Evolutionary conservation across 2,888 invertebrate genomes (phyloP), one percentile per base, ranked within the genome.

Genomic region (Rhagophthalmus giganteus): DNA sequence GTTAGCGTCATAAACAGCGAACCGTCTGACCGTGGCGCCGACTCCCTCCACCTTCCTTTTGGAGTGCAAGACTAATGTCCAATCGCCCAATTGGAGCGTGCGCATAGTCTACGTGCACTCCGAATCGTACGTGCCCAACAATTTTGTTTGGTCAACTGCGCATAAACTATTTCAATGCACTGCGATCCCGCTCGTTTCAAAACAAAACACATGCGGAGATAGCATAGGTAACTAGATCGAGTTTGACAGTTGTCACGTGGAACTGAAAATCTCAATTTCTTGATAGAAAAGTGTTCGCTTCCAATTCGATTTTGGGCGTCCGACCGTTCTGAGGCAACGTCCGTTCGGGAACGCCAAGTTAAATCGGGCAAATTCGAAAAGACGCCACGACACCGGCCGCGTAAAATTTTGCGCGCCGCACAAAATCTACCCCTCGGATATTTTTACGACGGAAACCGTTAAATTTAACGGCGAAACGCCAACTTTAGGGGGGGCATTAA

Each of bases 131-230:
- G 40, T 52, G 45, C 55, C 37, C 35, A 63, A n/a, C n/a, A 57
- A n/a, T 60, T 38, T 61, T 45, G 48, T 52, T 60, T 74, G 73
- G 71, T 47, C 72, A 60, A 71, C 68, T 68, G 69, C 62, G 68
- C 69, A 70, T 71, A 73, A 74, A 72, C 72, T 71, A 74, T 74
- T 75, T 73, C 72, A 74, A 74, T 74, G 74, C 74, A 72, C 68
- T 68, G 72, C 69, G 70, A 73, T 73, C 71, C 72, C 73, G 73
- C 72, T 73, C 72, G 73, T 73, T 74, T 74, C 74, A 74, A 75
- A 75, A 75, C 74, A 75, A 75, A 75, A 74, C 75, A 74, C 73
- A 74, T 74, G 74, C 73, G 70, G 71, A 72, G 71, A 72, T 72
- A 68, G 68, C 71, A 72, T 71, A 74, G 72, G 73, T 72, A 73